Evolutionary conservation across 2,113 vertebrate genomes (phyloP), one percentile per base, ranked within the genome.

Genomic region (Nerophis lumbriciformis): DNA sequence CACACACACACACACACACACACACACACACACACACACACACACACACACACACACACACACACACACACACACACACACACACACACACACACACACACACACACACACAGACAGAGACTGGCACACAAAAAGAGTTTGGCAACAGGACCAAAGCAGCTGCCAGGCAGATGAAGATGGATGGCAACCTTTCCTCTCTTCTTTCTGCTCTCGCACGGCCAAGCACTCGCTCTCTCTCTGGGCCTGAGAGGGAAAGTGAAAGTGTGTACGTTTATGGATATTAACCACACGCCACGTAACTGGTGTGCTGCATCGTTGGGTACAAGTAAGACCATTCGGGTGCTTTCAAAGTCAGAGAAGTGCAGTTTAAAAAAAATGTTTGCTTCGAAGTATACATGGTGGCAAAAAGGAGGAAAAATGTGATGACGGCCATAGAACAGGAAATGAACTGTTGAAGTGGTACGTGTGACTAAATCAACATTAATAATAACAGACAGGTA

Each of bases 151-250:
- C 73, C 80, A 79, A 78, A 84, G 75, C 79, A 76, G 78, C 83
- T 85, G 87, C 70, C 80, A 83, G 69, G 48, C 62, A 28, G 67
- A 88, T 85, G 74, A 87, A 89, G 86, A 90, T 85, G 85, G 87
- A 91, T 89, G 83, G 76, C 80, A 87, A 78, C 81, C 84, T 85
- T 88, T 87, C 81, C 75, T 80, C 79, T 64, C 55, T 28, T 28
- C 28, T 28, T 28, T 28, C 28, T 28, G 28, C 28, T 28, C 28
- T 28, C 28, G 28, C 28, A 28, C 28, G 4, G 28, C 28, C 28
- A 28, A 28, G 3, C 28, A 28, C 28, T 28, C 52, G 28, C 42
- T 70, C 81, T 88, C 87, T 85, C 83, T 84, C 71, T 76, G 11
- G 19, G 77, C 71, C 72, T 72, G 77, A 79, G 63, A 58, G 70